Conservation (phyloP, 2,113 vertebrate genomes). For the Capreolus pygargus region DNA sequence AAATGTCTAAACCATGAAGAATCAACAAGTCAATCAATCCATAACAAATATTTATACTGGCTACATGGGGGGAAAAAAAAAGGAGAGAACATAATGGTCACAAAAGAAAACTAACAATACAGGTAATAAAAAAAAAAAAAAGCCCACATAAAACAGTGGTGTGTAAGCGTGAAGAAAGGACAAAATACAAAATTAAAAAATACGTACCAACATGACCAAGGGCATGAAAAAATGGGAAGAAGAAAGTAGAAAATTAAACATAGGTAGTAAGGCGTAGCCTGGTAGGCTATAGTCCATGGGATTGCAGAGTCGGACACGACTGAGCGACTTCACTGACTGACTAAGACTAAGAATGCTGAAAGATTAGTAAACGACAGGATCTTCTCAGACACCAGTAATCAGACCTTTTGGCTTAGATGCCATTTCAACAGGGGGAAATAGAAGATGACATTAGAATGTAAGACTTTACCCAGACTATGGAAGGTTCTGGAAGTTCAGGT, state of each 20-base stretch:
- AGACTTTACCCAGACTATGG: not conserved
- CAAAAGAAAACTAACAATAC: constrained; percentile 51
- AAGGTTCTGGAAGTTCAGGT: not conserved
- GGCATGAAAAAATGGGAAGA: not conserved
- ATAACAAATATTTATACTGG: constrained; percentile 71
- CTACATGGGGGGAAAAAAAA: not conserved
- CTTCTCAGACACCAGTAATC: not conserved
- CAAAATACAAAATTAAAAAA: not conserved
- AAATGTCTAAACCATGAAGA: constrained; percentile 49
- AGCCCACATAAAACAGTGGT: not conserved
- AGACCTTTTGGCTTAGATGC: constrained; percentile 7
- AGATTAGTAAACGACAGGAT: not conserved
- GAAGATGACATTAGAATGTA: not conserved
- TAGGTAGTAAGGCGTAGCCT: not conserved
- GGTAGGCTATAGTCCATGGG: too few relatives aligned
- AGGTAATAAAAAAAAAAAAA: constrained; percentile 13
- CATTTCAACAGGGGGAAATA: not conserved
- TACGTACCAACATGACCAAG: not conserved
- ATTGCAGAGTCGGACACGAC: too few relatives aligned
- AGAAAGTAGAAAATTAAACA: constrained; percentile 8
- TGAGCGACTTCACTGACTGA: too few relatives aligned
- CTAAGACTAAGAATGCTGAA: not conserved
- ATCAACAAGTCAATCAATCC: constrained; percentile 53
- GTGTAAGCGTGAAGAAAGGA: not conserved
- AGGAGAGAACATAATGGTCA: not conserved